Conservation (phyloP, 2,797 vertebrate species). For the Ctenochaetus hawaiiensis region DNA sequence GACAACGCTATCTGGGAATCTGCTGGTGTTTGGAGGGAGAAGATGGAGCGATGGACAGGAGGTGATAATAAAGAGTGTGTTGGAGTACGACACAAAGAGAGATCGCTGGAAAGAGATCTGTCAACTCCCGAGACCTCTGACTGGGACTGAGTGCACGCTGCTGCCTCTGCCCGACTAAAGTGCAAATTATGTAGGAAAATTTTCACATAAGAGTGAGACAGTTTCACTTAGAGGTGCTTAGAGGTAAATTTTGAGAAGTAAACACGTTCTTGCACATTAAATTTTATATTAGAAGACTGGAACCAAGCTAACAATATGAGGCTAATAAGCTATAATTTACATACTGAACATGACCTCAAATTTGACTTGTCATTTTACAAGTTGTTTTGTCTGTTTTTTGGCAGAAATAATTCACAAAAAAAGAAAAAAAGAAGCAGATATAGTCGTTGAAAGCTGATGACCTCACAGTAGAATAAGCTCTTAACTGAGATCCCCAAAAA, state of each 20-base stretch:
- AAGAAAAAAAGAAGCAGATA: background rate
- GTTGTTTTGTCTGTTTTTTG: no score
- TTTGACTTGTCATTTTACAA: no score
- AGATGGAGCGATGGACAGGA: conserved; percentile 92
- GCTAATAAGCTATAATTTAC: no score
- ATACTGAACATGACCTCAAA: no score
- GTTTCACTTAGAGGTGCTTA: background rate
- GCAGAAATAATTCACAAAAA: no score
- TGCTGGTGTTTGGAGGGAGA: conserved; percentile 92
- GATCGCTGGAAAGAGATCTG: conserved; percentile 94
- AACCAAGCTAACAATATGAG: no score
- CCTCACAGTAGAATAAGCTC: background rate
- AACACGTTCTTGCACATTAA: no score
- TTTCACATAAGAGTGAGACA: background rate
- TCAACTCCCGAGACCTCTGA: conserved; percentile 89
- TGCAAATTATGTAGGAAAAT: background rate
- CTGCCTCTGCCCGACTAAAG: conserved; percentile 86
- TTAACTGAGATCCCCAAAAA: background rate
- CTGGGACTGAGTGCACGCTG: conserved; percentile 89
- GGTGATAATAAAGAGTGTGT: conserved; percentile 88
- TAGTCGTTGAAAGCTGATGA: background rate
- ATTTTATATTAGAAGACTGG: no score
- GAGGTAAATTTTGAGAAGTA: no score
- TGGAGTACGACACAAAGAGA: conserved; percentile 91
- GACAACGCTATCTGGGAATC: conserved; percentile 84